Base-by-base conservation (phyloP, 1,140 invertebrate species). In the Philotrypesis tridentata region DNA sequence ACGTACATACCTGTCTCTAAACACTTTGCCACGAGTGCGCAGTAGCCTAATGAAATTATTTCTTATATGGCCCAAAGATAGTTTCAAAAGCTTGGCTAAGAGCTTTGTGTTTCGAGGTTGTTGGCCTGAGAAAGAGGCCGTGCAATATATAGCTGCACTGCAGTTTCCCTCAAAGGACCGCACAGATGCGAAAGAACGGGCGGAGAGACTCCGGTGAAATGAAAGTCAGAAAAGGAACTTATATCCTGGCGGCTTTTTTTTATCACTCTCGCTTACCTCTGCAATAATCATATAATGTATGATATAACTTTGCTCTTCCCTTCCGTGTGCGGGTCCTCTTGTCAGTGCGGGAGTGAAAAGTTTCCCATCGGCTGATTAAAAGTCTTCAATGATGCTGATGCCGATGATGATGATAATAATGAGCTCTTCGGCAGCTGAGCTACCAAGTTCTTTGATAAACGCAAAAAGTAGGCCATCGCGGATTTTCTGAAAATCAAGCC, bases 331-430 rank as follows among this genome's bases (percentile, higher is more conserved):
- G 63, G 9, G 6, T 65, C 5, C 12, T 65, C 25, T 67, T 14
- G 8, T n/a, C 33, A 14, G 12, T n/a, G n/a, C n/a, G n/a, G n/a
- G n/a, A 68, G 31, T 12, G 33, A 17, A 2, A 68, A 68, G 9
- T 6, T 48, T 76, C 33, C 60, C 60, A 77, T 77, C 75, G 37
- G n/a, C 63, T 67, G 75, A 77, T 77, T 77, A 67, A 67, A 77
- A 75, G 21, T 17, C 29, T 63, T 75, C 29, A 21, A 61, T 31
- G 67, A 33, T 31, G 43, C 55, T 73, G 71, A 73, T 48, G 43
- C 14, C 17, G 43, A 14, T 48, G 48, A 55, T 55, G n/a, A 55
- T 17, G 43, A 14, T 48, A 17, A 55, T 55, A 55, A 55, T 17
- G n/a, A 55, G n/a, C 63, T 71, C 68, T 23, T 7, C 7, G 14